phyloP scores from a whole-genome alignment of 2,888 invertebrate species.

The Phlogophora meticulosa region DNA sequence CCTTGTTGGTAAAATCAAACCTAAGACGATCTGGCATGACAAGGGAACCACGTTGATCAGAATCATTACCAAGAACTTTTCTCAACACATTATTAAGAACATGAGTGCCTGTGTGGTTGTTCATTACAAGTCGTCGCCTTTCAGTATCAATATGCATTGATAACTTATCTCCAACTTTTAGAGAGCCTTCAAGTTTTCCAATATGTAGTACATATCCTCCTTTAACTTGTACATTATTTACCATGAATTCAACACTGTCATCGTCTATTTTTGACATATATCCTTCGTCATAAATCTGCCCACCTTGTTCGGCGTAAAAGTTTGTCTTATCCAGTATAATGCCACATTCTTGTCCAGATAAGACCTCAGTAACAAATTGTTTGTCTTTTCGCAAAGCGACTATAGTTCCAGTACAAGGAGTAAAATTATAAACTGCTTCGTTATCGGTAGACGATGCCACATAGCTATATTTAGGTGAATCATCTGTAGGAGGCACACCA shows the following conservation, averaged over 20 bases:
- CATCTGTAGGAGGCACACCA: conserved; percentile 96
- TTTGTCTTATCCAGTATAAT: conserved; percentile 97
- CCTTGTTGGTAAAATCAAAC: conserved; percentile 99
- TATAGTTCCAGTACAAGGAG: conserved; percentile 94
- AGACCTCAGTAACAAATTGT: conserved; percentile 96
- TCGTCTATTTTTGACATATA: conserved; percentile 95
- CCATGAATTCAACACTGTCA: conserved; percentile 97
- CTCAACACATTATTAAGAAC: conserved; percentile 98
- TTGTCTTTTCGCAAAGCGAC: conserved; percentile 95
- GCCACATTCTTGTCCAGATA: conserved; percentile 97
- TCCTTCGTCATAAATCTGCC: conserved; percentile 99
- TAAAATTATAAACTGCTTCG: conserved; percentile 95
- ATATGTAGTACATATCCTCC: conserved; percentile 99
- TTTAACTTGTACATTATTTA: conserved; percentile 98
- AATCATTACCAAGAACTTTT: conserved; percentile 96
- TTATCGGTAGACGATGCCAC: conserved; percentile 91
- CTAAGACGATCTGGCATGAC: conserved; percentile 99
- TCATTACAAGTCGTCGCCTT: conserved; percentile 98
- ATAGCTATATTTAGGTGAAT: conserved; percentile 98
- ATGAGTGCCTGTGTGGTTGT: conserved; percentile 99
- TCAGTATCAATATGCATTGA: conserved; percentile 95
- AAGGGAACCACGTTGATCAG: conserved; percentile 98
- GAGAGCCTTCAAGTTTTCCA: conserved; percentile 96
- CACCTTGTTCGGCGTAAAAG: conserved; percentile 99
- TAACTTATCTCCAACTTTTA: conserved; percentile 96